Conservation (phyloP, 2,113 vertebrate species). For the Sapayoa aenigma region DNA sequence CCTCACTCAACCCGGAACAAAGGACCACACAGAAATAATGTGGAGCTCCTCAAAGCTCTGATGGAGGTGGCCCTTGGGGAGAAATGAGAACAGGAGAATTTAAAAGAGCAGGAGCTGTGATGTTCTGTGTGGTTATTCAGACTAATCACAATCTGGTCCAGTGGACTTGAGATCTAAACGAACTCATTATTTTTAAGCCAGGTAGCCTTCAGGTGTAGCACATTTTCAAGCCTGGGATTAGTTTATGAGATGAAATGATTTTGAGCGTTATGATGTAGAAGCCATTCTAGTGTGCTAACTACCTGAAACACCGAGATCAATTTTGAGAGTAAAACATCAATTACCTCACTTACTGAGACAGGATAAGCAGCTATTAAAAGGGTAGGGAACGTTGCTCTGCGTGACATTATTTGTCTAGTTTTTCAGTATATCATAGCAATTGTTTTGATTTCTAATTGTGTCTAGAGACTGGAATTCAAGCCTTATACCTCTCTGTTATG, state of each 20-base stretch:
- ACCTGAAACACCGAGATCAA: constrained; percentile 8
- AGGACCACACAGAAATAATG: neutral
- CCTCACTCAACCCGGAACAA: neutral
- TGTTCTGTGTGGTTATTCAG: neutral
- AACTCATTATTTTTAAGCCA: neutral
- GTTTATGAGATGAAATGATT: constrained; percentile 10
- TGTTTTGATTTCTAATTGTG: constrained; percentile 13
- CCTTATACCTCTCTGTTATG: neutral
- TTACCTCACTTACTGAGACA: constrained; percentile 48
- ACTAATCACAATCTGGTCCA: neutral
- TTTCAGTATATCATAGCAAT: neutral
- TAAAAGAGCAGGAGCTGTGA: neutral
- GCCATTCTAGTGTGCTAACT: constrained; percentile 29
- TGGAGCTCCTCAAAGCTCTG: neutral
- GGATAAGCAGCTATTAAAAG: constrained; percentile 50
- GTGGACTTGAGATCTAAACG: neutral
- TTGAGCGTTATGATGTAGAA: constrained; percentile 14
- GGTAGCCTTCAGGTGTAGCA: neutral
- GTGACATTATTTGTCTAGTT: neutral
- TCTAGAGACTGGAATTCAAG: neutral
- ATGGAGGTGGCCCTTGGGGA: fast-evolving
- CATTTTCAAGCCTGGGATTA: constrained; percentile 1
- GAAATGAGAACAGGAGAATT: neutral
- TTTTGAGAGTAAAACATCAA: constrained; percentile 50
- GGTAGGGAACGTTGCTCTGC: neutral